A percentile compares a stretch with the other conserved stretches of the same genome.
These are phyloP conservation scores for Kryptolebias marmoratus DNA, from an alignment of 2,113 vertebrate species.

Conservation along the genomic window DNA sequence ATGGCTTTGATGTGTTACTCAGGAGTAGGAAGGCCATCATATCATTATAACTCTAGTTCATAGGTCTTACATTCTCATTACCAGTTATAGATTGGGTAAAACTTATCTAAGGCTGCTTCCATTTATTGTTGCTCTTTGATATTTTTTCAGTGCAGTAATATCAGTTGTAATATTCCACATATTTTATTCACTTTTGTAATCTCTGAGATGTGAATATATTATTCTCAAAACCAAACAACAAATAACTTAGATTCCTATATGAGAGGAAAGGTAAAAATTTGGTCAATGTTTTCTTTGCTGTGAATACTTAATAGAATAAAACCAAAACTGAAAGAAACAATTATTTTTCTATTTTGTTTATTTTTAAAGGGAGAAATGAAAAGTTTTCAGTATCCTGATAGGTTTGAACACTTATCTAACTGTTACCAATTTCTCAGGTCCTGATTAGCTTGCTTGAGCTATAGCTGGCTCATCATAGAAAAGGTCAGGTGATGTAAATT, in stretches of 20 bases:
- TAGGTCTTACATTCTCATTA: constrained; percentile 42
- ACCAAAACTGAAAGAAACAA: neutral
- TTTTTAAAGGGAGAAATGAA: neutral
- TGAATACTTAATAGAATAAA: neutral
- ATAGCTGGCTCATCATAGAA: neutral
- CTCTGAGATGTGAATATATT: neutral
- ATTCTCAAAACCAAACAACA: neutral
- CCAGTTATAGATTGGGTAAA: constrained; percentile 5
- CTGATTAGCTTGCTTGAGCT: neutral
- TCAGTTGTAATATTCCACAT: neutral
- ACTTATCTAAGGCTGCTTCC: neutral
- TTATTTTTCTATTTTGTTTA: neutral
- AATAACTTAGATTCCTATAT: constrained; percentile 1
- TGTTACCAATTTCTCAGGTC: neutral
- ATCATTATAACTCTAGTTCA: constrained; percentile 50
- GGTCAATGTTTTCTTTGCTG: neutral
- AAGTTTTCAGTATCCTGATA: neutral
- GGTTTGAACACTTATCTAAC: neutral
- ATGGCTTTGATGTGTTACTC: constrained; percentile 45
- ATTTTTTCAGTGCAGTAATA: neutral
- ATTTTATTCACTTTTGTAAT: constrained; percentile 2
- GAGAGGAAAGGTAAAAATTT: constrained; percentile 6
- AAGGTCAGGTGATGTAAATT: constrained; percentile 2
- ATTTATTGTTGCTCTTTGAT: neutral
- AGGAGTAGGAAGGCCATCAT: constrained; percentile 48